phyloP scores from a whole-genome alignment of 2,797 vertebrate genomes.

The Lutjanus campechanus region DNA sequence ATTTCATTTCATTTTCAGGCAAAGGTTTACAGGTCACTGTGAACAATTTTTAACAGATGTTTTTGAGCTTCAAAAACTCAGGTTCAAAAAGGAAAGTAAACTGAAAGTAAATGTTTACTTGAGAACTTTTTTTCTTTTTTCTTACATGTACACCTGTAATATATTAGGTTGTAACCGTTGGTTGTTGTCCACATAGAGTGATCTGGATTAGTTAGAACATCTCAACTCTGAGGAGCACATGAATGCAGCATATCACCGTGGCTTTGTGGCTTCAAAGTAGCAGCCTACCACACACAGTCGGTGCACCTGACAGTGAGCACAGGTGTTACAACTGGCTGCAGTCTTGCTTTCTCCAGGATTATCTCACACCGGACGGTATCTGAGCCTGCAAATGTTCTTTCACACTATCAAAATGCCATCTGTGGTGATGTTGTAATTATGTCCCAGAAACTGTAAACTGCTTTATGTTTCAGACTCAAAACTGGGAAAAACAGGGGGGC shows the following conservation, averaged over 20 bases:
- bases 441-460: background rate
- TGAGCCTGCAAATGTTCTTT: constrained; percentile 11
- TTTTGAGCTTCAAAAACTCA: no score
- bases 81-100: no score
- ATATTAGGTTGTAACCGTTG: no score
- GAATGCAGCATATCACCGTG: background rate
- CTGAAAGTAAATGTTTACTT: no score
- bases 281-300: background rate
- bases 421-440: constrained; percentile 20
- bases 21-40: no score
- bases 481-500: background rate
- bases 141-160: no score
- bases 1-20: no score
- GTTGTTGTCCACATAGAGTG: no score
- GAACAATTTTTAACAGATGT: no score
- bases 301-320: constrained; percentile 18
- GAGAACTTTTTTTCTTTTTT: no score
- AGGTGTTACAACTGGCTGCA: constrained; percentile 24
- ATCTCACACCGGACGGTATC: constrained; percentile 41
- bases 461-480: constrained; percentile 18
- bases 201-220: no score
- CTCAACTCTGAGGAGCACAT: no score
- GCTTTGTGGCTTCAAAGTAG: constrained; percentile 1
- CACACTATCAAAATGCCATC: constrained; percentile 14
- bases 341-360: constrained; percentile 8